Evolutionary conservation across 2,797 vertebrate genomes (phyloP).

Genomic region (Silurus lanzhouensis): DNA sequence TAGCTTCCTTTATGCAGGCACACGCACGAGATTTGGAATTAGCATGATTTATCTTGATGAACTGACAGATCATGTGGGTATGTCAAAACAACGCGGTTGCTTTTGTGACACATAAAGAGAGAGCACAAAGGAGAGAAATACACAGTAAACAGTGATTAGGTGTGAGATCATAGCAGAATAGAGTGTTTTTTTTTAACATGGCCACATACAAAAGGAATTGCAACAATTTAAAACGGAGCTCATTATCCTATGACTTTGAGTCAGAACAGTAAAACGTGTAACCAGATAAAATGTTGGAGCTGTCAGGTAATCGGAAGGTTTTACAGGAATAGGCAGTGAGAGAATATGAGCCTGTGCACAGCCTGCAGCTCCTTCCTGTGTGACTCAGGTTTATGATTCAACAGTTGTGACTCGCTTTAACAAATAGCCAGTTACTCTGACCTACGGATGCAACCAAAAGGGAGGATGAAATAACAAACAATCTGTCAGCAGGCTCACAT

Average conservation of each 20-base stretch:
- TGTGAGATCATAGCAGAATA: conserved; percentile 50
- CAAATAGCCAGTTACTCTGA: conserved; percentile 47
- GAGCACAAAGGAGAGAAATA: conserved; percentile 17
- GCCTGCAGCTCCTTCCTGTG: conserved; percentile 49
- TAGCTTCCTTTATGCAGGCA: conserved; percentile 44
- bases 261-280: conserved; percentile 43
- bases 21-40: conserved; percentile 50
- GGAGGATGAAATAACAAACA: conserved; percentile 57
- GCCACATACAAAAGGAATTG: conserved; percentile 32
- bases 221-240: conserved; percentile 28
- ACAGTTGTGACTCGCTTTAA: conserved; percentile 55
- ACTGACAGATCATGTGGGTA: conserved; percentile 49
- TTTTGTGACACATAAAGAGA: conserved; percentile 45
- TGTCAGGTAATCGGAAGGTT: conserved; percentile 49
- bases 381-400: conserved; percentile 68
- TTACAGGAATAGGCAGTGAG: conserved; percentile 44
- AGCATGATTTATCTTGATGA: conserved; percentile 50
- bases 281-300: conserved; percentile 40
- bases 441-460: conserved; percentile 46
- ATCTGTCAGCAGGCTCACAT: conserved; percentile 48
- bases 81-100: conserved; percentile 47
- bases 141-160: conserved; percentile 48
- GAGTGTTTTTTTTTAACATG: conserved; percentile 23
- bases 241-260: conserved; percentile 26
- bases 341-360: conserved; percentile 38